Base-by-base conservation (phyloP, 1,140 invertebrate species). In the Drosophila arizonae region DNA sequence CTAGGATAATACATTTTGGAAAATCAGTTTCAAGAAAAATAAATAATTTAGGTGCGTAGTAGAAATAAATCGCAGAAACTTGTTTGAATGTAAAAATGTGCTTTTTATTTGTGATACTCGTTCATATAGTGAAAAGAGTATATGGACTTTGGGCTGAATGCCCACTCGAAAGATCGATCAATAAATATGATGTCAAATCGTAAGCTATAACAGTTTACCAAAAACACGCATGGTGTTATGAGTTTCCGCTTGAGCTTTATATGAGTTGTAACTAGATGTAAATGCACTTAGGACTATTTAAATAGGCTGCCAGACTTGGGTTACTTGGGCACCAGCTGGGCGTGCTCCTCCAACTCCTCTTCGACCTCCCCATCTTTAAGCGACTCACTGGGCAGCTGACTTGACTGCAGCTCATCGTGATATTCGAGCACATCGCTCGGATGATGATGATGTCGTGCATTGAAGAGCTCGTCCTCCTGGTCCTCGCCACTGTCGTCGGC, bases 401-500 rank as follows among this genome's bases (percentile, higher is more conserved):
- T 50, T 11, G 64, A 21, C 33, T n/a, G 26, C 0, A 66, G 36
- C 24, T 87, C 77, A 26, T 86, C 81, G 4, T 67, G 72, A 46
- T 86, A 86, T 24, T 76, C 71, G 8, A 79, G 21, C 4, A 66
- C 39, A 8, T 63, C 52, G 4, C 8, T 60, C 6, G 46, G 36
- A 21, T 48, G 50, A 9, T 48, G 50, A 9, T 28, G 24, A 17
- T 57, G 52, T 11, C 50, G 56, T 0, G 79, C 54, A n/a, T 54
- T 64, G 15, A 71, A 88, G 15, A 87, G 28, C 30, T 87, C 72
- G 13, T 71, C 82, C 0, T 87, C 71, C 30, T 73, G 64, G 1
- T 79, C 84, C 11, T 81, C 78, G 51, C 79, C 79, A 30, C 80
- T 82, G 9, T 77, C 77, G 6, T 80, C 79, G 9, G 33, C 33